phyloP scores from a whole-genome alignment of 1,140 invertebrate species.

The Plutomurus gul region DNA sequence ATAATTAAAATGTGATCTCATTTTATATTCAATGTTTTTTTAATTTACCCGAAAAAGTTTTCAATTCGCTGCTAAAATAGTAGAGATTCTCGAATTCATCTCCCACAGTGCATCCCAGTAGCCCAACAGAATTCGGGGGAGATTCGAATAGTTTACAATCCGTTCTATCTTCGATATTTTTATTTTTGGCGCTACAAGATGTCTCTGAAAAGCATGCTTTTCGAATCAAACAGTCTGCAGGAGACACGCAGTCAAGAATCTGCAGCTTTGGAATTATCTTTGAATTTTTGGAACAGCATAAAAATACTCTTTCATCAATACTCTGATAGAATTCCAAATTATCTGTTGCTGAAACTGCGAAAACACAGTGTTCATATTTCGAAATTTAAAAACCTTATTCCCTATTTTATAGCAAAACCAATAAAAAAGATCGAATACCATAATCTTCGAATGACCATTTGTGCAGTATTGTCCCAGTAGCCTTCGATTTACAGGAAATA shows the following conservation, averaged over 20 bases:
- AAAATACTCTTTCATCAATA: background rate
- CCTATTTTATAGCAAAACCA: background rate
- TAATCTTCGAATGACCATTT: background rate
- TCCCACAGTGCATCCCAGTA: background rate
- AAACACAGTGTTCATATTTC: background rate
- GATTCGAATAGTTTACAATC: background rate
- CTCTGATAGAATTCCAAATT: background rate
- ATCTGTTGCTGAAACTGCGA: background rate
- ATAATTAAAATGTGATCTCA: too few relatives aligned
- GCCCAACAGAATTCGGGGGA: background rate
- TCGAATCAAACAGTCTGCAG: background rate
- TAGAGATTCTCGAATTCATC: background rate
- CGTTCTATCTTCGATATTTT: background rate
- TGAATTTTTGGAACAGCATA: background rate
- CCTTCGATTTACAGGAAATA: slow-evolving; percentile 1
- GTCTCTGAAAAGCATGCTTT: background rate
- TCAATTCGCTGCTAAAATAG: background rate
- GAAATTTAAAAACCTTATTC: background rate
- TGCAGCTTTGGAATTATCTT: background rate
- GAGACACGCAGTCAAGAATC: background rate
- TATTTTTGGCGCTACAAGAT: background rate
- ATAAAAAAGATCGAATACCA: background rate
- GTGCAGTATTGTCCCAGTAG: background rate
- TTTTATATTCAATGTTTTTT: too few relatives aligned
- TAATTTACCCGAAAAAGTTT: background rate